Evolutionary conservation across 2,797 vertebrate genomes (phyloP).

Genomic region (Sebastolobus alascanus): DNA sequence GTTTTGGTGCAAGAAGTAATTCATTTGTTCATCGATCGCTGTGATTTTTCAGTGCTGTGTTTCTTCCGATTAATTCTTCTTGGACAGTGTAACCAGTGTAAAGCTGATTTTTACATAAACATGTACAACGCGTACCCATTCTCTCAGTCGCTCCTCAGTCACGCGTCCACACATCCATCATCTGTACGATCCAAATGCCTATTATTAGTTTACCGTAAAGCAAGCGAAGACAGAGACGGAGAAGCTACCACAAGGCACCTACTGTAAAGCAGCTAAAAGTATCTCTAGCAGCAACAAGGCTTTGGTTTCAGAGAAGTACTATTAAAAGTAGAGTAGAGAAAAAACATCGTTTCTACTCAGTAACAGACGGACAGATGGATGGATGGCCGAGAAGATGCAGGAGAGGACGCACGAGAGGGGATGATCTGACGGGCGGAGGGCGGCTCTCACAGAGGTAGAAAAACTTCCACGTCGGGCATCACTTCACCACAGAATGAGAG

Average conservation of each 20-base stretch:
- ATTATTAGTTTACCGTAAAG: slow-evolving; percentile 16
- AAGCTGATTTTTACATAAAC: slow-evolving; percentile 20
- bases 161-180: slow-evolving; percentile 30
- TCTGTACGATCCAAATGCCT: slow-evolving; percentile 9
- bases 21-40: slow-evolving; percentile 21
- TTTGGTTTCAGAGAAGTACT: slow-evolving; percentile 65
- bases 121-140: slow-evolving; percentile 3
- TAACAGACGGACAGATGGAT: slow-evolving; percentile 3
- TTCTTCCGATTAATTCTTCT: background rate
- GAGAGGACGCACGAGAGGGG: background rate
- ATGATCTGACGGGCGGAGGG: slow-evolving; percentile 34
- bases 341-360: slow-evolving; percentile 20
- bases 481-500: slow-evolving; percentile 29
- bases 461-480: slow-evolving; percentile 20
- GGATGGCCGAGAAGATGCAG: slow-evolving; percentile 2
- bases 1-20: slow-evolving; percentile 36
- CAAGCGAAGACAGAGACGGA: slow-evolving; percentile 37
- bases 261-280: slow-evolving; percentile 78
- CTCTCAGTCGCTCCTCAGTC: slow-evolving; percentile 11
- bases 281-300: slow-evolving; percentile 70
- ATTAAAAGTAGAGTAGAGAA: slow-evolving; percentile 15
- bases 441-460: slow-evolving; percentile 51
- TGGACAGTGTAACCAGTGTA: slow-evolving; percentile 6
- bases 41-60: slow-evolving; percentile 7
- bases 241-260: slow-evolving; percentile 82